Base-by-base conservation (phyloP, 2,888 invertebrate genomes). In the Coenonympha glycerion region DNA sequence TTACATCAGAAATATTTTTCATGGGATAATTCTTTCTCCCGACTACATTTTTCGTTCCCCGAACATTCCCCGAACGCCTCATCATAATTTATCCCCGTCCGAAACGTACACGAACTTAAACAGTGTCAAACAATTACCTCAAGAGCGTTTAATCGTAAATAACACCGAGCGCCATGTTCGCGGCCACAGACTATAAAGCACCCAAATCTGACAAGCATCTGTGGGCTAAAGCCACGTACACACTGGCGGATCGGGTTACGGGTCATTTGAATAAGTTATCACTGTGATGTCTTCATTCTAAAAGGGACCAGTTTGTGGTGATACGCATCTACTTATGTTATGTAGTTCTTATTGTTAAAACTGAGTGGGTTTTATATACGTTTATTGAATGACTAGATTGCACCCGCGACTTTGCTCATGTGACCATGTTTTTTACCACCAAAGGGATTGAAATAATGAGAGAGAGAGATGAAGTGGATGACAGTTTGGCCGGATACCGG, bases 231-330 rank as follows among this genome's bases (percentile, higher is more conserved):
- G 61, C 66, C 81, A 82, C 81, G 82, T 79, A 80, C 73, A 67
- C 64, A 62, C 65, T 49, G 55, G 55, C 57, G 75, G 77, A 77
- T 83, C 75, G 68, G 63, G 79, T 83, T 83, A 73, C 82, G 64
- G 60, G 69, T 74, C 72, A 79, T 82, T 82, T 80, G 71, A 81
- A 81, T 83, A 82, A 83, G 69, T 76, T 81, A 82, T 77, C 59
- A 66, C 64, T 49, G 55, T 61, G 81, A 83, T 80, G 79, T 77
- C 83, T 83, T 76, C 78, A 83, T 83, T 80, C 75, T 71, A 72
- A 55, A 69, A 69, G 59, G 47, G 46, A 55, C 49, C 46, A 44
- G 44, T 33, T 44, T 39, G 11, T 13, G 45, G 54, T 52, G 56
- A 52, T 55, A 55, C 33, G 30, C 42, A 54, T 56, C 56, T 66